Evolutionary conservation across 2,113 vertebrate genomes (phyloP), one percentile per base, ranked within the genome.

Genomic region (Microcebus ravelobensis): DNA sequence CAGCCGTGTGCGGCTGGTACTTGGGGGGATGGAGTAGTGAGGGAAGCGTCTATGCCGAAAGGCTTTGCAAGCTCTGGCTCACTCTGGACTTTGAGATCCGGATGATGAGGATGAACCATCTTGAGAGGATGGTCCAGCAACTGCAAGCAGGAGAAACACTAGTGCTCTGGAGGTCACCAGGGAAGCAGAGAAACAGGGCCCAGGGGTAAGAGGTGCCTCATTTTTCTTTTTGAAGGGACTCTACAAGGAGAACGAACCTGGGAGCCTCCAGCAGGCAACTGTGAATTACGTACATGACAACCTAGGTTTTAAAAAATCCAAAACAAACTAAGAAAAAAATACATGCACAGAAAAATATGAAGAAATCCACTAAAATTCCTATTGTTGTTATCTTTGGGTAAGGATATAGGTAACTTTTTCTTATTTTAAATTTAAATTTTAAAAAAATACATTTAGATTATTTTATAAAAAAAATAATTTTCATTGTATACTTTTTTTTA

Each of bases 41-140:
- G 18, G 27, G 31, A 11, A 11, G 0, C 10, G 1, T 34, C 18
- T 1, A 8, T 25, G 0, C 0, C 6, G 27, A 23, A 39, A 34
- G 1, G 27, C 42, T 29, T 23, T 12, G 36, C 65, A 14, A 10
- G 52, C 34, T 8, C 31, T 9, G 9, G 79, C 39, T 31, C 8
- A 18, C 8, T 45, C 42, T 34, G 12, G 12, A 71, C 39, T 1
- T 36, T 67, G 1, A 17, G 57, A 48, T 25, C 12, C 11, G 12
- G 12, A 8, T 4, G 76, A 42, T 4, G 17, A 34, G 8, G 21
- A 27, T n/a, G 18, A n/a, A 11, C 7, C 57, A 4, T 48, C 21
- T 61, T 42, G 5, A 61, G 39, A 29, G 25, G 45, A 39, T 34
- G 6, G 20, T 2, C 3, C 5, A 21, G 20, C 57, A 25, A 2